Percentiles rank a stretch among this genome's conserved stretches.
These are phyloP conservation scores for Labroides dimidiatus DNA, from an alignment of 2,797 vertebrate species.

Conservation along the genomic window DNA sequence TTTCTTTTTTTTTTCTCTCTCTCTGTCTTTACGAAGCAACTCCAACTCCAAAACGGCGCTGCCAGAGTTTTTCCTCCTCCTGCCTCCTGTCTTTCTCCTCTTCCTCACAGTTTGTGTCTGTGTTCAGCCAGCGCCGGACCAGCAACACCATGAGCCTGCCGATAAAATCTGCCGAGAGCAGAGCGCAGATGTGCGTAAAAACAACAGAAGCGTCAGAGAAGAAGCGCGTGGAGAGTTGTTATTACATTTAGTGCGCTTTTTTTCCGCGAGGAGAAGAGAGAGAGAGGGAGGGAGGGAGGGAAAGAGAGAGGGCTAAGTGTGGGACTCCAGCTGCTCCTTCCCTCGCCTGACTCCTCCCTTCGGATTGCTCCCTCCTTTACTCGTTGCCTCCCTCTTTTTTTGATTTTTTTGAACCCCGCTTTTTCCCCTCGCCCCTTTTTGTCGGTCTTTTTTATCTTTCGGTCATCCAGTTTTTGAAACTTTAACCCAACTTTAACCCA, in stretches of 20 bases:
- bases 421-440: neutral
- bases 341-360: constrained; percentile 87
- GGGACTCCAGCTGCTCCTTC: constrained; percentile 85
- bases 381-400: constrained; percentile 70
- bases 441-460: constrained; percentile 2
- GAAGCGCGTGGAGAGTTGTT: constrained; percentile 75
- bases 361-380: constrained; percentile 79
- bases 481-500: neutral
- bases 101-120: constrained; percentile 72
- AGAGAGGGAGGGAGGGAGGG: constrained; percentile 60
- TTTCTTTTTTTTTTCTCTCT: constrained; percentile 19
- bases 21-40: constrained; percentile 68
- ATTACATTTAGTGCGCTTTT: constrained; percentile 81
- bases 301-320: constrained; percentile 75
- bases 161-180: constrained; percentile 65
- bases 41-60: constrained; percentile 82
- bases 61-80: constrained; percentile 78
- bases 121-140: constrained; percentile 62
- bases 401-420: constrained; percentile 49
- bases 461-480: constrained; percentile 4
- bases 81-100: constrained; percentile 65
- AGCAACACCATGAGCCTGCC: constrained; percentile 61
- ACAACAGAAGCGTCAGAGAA: constrained; percentile 61
- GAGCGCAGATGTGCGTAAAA: constrained; percentile 67
- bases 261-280: constrained; percentile 64